Evolutionary conservation across 1,140 invertebrate species (phyloP).

Genomic region (Battus philenor): DNA sequence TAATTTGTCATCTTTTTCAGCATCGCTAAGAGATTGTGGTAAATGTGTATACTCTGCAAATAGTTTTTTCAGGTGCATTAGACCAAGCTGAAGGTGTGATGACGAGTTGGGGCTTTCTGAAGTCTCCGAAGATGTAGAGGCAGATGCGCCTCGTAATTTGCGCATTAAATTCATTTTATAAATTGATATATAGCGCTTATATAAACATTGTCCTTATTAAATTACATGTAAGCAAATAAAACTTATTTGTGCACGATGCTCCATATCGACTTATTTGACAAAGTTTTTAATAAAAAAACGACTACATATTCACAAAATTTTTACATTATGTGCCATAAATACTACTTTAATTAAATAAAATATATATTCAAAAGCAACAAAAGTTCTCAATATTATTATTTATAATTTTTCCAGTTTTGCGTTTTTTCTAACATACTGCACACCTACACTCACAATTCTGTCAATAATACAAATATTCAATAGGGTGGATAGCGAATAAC

Average conservation of each 20-base stretch:
- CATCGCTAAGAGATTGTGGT: conserved; percentile 85
- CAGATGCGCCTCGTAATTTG: conserved; percentile 83
- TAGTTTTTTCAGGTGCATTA: conserved; percentile 97
- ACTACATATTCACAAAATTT: background rate
- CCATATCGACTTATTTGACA: conserved; percentile 9
- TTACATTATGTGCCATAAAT: conserved; percentile 1
- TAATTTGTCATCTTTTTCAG: conserved; percentile 93
- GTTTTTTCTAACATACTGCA: conserved; percentile 11
- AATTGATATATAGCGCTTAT: conserved; percentile 12
- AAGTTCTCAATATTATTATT: conserved; percentile 6
- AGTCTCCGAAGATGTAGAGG: conserved; percentile 55
- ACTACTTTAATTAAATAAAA: background rate
- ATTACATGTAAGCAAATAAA: conserved; percentile 1
- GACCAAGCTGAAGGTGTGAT: conserved; percentile 89
- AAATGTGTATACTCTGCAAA: conserved; percentile 96
- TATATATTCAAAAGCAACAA: background rate
- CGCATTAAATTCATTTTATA: conserved; percentile 89
- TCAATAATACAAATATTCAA: conserved; percentile 14
- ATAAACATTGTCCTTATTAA: conserved; percentile 13
- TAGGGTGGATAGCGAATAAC: conserved; percentile 1
- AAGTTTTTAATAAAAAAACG: conserved; percentile 3
- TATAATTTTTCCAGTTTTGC: conserved; percentile 7
- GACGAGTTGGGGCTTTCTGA: conserved; percentile 76
- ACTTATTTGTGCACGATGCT: conserved; percentile 14
- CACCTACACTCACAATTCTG: conserved; percentile 12